These are phyloP conservation scores for Sphenopsis melanotis DNA, from an alignment of 2,797 vertebrate genomes.

Conservation along the genomic window DNA sequence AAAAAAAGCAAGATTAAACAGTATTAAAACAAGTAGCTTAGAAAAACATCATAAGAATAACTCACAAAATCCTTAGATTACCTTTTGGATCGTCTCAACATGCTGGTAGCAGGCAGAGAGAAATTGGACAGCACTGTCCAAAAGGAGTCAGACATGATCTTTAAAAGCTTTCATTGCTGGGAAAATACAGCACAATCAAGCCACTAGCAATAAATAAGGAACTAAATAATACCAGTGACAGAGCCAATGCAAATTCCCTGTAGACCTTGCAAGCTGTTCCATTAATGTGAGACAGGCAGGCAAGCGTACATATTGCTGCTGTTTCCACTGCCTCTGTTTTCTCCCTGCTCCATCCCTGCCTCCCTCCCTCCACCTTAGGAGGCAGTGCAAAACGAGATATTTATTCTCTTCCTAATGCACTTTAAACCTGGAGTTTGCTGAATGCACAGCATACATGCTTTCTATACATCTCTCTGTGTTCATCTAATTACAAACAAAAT, in stretches of 20 bases:
- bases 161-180: slow-evolving; percentile 73
- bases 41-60: slow-evolving; percentile 20
- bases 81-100: slow-evolving; percentile 89
- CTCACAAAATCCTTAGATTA: slow-evolving; percentile 68
- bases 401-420: slow-evolving; percentile 1
- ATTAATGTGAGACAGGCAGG: slow-evolving; percentile 64
- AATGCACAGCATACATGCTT: neutral
- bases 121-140: slow-evolving; percentile 91
- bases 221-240: slow-evolving; percentile 67
- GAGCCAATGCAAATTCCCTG: slow-evolving; percentile 69
- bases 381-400: slow-evolving; percentile 45
- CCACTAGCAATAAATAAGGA: slow-evolving; percentile 66
- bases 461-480: neutral
- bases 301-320: slow-evolving; percentile 61
- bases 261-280: slow-evolving; percentile 69
- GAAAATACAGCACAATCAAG: slow-evolving; percentile 67
- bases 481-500: neutral
- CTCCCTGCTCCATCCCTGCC: slow-evolving; percentile 62
- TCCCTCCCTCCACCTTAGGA: slow-evolving; percentile 57
- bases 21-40: slow-evolving; percentile 23
- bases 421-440: neutral
- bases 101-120: slow-evolving; percentile 86
- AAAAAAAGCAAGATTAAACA: neutral
- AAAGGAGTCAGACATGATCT: slow-evolving; percentile 90
- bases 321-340: slow-evolving; percentile 65